Percentiles rank a stretch among this genome's conserved stretches.
Evolutionary conservation across 2,797 vertebrate genomes (phyloP).

Genomic region (Enteromius thamalakanensis): DNA sequence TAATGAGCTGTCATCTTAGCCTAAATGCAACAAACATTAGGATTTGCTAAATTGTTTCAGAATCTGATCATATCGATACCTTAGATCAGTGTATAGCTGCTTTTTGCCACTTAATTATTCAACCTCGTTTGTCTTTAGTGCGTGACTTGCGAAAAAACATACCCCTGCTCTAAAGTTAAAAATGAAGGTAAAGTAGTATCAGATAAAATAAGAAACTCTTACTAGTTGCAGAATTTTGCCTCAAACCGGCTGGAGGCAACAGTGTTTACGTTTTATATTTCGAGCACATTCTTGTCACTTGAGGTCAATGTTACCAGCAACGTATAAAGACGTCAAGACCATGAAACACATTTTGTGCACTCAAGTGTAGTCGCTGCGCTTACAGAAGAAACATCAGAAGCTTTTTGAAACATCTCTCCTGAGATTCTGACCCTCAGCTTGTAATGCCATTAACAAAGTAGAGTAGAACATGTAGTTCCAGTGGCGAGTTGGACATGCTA

Average conservation of each 20-base stretch:
- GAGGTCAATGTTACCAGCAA: slow-evolving; percentile 22
- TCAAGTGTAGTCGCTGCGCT: not conserved
- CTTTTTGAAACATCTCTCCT: slow-evolving; percentile 21
- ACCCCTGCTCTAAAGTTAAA: slow-evolving; percentile 17
- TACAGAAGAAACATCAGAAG: not conserved
- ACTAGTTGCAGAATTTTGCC: not conserved
- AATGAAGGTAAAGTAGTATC: not conserved
- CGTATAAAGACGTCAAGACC: not conserved
- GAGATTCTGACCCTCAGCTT: slow-evolving; percentile 28
- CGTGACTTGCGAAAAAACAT: slow-evolving; percentile 15
- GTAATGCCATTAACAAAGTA: slow-evolving; percentile 15
- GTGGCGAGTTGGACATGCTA: not conserved
- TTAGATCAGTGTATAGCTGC: slow-evolving; percentile 21
- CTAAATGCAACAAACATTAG: slow-evolving; percentile 27
- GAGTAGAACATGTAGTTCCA: slow-evolving; percentile 11
- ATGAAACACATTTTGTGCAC: slow-evolving; percentile 11
- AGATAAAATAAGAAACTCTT: slow-evolving; percentile 18
- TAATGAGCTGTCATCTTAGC: slow-evolving; percentile 34
- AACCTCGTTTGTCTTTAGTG: slow-evolving; percentile 37
- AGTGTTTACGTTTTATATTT: slow-evolving; percentile 30
- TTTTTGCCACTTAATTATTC: slow-evolving; percentile 47
- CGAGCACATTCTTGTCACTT: slow-evolving; percentile 19
- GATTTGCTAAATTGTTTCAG: slow-evolving; percentile 5
- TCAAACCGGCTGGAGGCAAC: slow-evolving; percentile 34
- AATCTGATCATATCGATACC: slow-evolving; percentile 34